Percentiles rank a stretch among this genome's conserved stretches.
These are phyloP conservation scores for Trididemnum clinides DNA, from an alignment of 23 tunicate species.

Conservation along the genomic window DNA sequence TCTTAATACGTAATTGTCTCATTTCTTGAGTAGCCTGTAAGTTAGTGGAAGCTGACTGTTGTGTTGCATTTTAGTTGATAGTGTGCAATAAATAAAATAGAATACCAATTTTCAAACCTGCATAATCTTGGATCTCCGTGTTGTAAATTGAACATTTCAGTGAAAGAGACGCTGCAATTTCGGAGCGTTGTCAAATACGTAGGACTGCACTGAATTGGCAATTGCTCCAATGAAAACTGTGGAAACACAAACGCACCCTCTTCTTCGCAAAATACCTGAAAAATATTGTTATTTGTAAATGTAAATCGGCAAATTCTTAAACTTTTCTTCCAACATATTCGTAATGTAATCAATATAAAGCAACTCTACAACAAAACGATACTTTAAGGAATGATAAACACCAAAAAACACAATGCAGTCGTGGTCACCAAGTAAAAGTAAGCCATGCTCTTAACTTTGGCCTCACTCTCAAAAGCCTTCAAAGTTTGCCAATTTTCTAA, in stretches of 20 bases:
- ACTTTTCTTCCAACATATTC: background rate
- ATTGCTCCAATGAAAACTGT: conserved; percentile 42
- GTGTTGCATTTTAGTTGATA: too few species aligned
- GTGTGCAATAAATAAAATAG: too few species aligned
- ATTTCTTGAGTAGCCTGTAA: too few species aligned
- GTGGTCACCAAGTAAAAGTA: too few species aligned
- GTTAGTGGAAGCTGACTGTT: too few species aligned
- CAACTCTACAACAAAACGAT: too few species aligned
- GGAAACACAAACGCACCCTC: conserved; percentile 90
- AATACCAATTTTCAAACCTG: conserved; percentile 69
- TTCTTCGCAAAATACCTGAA: conserved; percentile 80
- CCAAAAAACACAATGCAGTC: too few species aligned
- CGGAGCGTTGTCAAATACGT: conserved; percentile 50
- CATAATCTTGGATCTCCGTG: conserved; percentile 70
- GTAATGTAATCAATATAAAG: too few species aligned
- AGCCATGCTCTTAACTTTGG: too few species aligned
- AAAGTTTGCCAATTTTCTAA: background rate
- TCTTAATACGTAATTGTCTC: too few species aligned
- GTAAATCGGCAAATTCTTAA: background rate
- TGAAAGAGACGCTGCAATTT: conserved; percentile 48
- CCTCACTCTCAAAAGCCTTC: background rate
- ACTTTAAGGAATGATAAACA: too few species aligned
- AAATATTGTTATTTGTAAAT: background rate
- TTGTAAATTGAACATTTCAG: conserved; percentile 37
- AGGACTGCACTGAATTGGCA: conserved; percentile 54